phyloP scores from a whole-genome alignment of 2,113 vertebrate genomes.

The Pao palembangensis region DNA sequence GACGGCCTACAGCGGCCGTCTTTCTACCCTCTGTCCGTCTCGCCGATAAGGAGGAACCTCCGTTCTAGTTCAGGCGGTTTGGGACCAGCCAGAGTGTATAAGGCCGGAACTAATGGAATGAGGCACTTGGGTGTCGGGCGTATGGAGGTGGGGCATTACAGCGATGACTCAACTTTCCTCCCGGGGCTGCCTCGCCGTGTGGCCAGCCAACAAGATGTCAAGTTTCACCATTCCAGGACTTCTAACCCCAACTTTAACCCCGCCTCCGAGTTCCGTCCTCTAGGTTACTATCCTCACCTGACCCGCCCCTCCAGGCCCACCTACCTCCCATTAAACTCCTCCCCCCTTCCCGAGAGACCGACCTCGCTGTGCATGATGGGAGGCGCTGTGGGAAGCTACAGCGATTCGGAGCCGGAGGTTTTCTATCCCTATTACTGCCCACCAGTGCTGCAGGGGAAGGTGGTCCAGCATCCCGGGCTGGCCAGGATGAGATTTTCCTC shows the following conservation, averaged over 20 bases:
- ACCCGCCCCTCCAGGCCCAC: conserved; percentile 73
- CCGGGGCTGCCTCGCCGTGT: conserved; percentile 81
- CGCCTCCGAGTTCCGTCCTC: conserved; percentile 85
- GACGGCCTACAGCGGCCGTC: conserved; percentile 58
- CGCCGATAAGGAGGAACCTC: conserved; percentile 59
- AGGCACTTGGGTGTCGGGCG: conserved; percentile 45
- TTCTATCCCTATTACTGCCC: conserved; percentile 82
- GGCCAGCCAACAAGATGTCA: conserved; percentile 89
- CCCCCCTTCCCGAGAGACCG: conserved; percentile 57
- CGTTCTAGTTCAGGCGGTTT: conserved; percentile 41
- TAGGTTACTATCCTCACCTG: conserved; percentile 84
- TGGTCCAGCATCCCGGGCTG: conserved; percentile 64
- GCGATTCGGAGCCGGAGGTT: conserved; percentile 87
- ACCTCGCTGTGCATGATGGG: conserved; percentile 62
- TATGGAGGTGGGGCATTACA: conserved; percentile 66
- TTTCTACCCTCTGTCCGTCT: conserved; percentile 34
- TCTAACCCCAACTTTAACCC: conserved; percentile 50
- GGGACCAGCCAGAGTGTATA: conserved; percentile 68
- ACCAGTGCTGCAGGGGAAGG: conserved; percentile 73
- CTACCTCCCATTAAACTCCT: conserved; percentile 70
- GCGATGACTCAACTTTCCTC: conserved; percentile 75
- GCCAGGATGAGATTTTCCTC: conserved; percentile 87
- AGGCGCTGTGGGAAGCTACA: conserved; percentile 65
- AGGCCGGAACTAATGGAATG: conserved; percentile 26
- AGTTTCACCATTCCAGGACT: conserved; percentile 71